These are phyloP conservation scores for Prionailurus viverrinus DNA, from an alignment of 2,113 vertebrate species.

Conservation along the genomic window DNA sequence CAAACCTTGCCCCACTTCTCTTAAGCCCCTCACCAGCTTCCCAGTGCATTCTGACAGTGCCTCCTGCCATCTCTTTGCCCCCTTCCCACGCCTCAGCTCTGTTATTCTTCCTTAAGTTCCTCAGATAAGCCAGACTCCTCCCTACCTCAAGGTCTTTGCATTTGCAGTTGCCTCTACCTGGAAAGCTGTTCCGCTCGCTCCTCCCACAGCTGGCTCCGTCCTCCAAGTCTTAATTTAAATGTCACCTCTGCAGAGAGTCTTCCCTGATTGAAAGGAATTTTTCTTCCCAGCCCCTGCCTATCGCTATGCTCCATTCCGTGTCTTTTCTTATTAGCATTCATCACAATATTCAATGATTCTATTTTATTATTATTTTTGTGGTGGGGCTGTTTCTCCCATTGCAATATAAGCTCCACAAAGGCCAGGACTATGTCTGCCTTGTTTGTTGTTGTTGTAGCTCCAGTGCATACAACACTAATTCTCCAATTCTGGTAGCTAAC, in stretches of 20 bases:
- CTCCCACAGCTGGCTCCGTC: neutral
- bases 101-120: neutral
- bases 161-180: neutral
- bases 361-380: neutral
- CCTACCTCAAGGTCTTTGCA: neutral
- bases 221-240: neutral
- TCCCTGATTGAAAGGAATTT: neutral
- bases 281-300: too few species aligned
- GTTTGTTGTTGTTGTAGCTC: neutral
- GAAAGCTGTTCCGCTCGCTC: neutral
- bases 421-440: neutral
- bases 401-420: neutral
- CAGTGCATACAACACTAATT: neutral
- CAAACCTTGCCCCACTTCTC: neutral
- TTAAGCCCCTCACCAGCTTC: neutral
- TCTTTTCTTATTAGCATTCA: constrained; percentile 10
- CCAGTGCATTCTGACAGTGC: neutral
- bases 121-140: neutral
- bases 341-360: neutral
- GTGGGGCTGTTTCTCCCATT: neutral
- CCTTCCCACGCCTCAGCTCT: too few species aligned
- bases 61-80: neutral
- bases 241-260: neutral
- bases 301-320: neutral
- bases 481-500: neutral